These are phyloP conservation scores for Forbesichthys agassizii DNA, from an alignment of 2,113 vertebrate genomes.

Conservation along the genomic window DNA sequence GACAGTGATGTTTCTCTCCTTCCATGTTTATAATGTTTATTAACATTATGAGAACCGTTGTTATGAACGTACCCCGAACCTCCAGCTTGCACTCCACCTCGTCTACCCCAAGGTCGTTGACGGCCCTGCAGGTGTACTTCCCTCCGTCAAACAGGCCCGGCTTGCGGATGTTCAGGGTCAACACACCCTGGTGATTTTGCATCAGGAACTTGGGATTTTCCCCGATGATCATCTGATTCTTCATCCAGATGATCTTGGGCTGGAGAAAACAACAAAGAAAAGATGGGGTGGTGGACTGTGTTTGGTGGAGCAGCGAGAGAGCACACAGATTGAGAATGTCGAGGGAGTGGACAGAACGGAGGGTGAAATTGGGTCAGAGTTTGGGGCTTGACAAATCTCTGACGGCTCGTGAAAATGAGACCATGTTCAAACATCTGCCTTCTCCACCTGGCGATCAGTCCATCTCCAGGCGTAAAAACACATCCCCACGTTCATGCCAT, in stretches of 20 bases:
- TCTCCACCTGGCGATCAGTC: conserved; percentile 47
- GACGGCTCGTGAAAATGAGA: conserved; percentile 33
- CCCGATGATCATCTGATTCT: conserved; percentile 85
- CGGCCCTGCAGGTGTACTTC: conserved; percentile 82
- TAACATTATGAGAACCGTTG: background rate
- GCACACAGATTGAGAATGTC: background rate
- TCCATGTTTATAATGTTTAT: background rate
- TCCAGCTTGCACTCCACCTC: conserved; percentile 86
- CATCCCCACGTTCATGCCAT: conserved; percentile 40
- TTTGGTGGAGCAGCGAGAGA: background rate
- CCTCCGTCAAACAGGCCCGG: conserved; percentile 83
- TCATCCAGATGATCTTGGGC: conserved; percentile 89
- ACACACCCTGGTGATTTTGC: conserved; percentile 85
- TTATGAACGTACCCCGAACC: conserved; percentile 77
- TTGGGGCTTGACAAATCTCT: conserved; percentile 58
- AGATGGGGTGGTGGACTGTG: background rate
- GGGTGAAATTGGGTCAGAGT: conserved; percentile 59
- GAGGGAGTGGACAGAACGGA: background rate
- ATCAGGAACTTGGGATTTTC: conserved; percentile 87
- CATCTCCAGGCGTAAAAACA: conserved; percentile 49
- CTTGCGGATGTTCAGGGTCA: conserved; percentile 87
- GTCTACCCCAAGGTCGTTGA: conserved; percentile 86
- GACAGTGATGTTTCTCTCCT: background rate
- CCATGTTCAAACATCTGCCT: conserved; percentile 35
- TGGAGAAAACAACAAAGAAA: conserved; percentile 18